These are phyloP conservation scores for Eulacestoma nigropectus DNA, from an alignment of 2,113 vertebrate species.

Conservation along the genomic window DNA sequence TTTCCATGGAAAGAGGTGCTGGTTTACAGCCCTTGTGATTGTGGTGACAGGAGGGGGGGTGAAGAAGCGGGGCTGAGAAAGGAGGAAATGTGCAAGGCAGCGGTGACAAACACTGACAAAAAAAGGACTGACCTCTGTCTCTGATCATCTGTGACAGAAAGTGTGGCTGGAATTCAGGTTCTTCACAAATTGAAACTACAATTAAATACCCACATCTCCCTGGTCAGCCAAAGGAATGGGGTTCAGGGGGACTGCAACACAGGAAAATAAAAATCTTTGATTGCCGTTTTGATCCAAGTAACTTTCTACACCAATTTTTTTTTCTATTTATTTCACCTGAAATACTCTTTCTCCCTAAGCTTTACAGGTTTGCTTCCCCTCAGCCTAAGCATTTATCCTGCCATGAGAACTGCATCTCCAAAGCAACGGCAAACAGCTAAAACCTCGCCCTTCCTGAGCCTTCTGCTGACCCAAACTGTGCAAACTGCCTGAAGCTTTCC, in stretches of 20 bases:
- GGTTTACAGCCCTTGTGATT: neutral
- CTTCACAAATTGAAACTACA: neutral
- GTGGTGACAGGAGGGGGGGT: neutral
- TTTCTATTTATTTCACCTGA: neutral
- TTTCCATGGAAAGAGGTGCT: constrained; percentile 21
- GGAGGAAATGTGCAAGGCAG: neutral
- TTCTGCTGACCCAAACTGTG: neutral
- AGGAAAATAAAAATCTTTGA: neutral
- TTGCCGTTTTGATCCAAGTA: neutral
- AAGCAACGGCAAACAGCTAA: neutral
- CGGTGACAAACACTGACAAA: neutral
- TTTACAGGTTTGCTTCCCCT: neutral
- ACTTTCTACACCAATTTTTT: neutral
- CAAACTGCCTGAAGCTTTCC: neutral
- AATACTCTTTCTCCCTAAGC: neutral
- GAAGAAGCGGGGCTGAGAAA: neutral
- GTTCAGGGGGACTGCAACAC: neutral
- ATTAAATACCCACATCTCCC: neutral
- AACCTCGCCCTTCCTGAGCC: neutral
- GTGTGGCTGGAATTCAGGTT: neutral
- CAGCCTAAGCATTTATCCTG: neutral
- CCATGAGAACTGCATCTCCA: neutral
- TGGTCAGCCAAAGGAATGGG: neutral
- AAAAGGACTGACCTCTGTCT: neutral
- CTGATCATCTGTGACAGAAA: neutral